Evolutionary conservation across 2,113 vertebrate species (phyloP), one percentile per base, ranked within the genome.

Genomic region (Dasyurus viverrinus): DNA sequence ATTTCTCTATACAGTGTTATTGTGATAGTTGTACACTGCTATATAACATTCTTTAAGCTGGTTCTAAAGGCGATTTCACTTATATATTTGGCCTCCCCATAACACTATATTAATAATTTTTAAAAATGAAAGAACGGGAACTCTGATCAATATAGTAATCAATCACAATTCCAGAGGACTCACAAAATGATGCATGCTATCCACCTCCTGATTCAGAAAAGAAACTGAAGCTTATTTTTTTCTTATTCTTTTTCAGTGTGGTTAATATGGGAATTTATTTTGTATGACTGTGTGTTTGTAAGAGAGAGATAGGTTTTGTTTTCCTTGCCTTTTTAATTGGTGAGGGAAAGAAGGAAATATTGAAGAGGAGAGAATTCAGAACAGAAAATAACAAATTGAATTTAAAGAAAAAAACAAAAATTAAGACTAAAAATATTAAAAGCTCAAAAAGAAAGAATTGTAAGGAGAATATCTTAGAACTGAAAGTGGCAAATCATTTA

Each of bases 61-160:
- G 42, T 91, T 96, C 96, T 92, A 22, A 92, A 92, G 53, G 53
- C 50, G 92, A 54, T 95, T 94, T 30, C 16, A n/a, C 36, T n/a
- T n/a, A 5, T 36, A n/a, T 19, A 76, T 76, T 76, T n/a, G 36
- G 36, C 36, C 60, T 27, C 5, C 36, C 14, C 36, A 19, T 14
- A 76, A 76, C 16, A n/a, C 60, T 76, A 36, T 36, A 19, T 19
- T 76, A 76, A 76, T 76, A 76, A 0, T 14, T n/a, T 76, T 36
- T n/a, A 76, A 76, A 76, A 76, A 76, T 76, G 30, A 76, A 76
- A 76, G 60, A n/a, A 76, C n/a, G 36, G 1, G 11, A 76, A 76
- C 30, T 76, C 60, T 7, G 10, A 19, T 76, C 60, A 76, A n/a
- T 76, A 76, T n/a, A 76, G 60, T 76, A n/a, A 76, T 5, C 30